These are phyloP conservation scores for Rhinichthys osculus DNA, from an alignment of 2,797 vertebrate genomes.

Conservation along the genomic window DNA sequence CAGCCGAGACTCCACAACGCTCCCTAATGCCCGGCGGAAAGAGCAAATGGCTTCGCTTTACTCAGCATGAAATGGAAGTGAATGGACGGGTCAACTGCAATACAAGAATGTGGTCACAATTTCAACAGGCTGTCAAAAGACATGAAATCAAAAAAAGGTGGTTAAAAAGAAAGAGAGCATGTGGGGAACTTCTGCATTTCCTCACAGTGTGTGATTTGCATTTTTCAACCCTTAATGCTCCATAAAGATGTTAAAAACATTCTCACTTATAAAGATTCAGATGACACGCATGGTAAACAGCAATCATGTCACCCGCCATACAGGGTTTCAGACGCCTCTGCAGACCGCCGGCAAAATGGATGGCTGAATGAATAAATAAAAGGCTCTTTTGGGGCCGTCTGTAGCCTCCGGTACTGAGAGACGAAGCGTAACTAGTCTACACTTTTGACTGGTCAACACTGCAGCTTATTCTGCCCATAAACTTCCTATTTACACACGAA, in stretches of 20 bases:
- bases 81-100: slow-evolving; percentile 41
- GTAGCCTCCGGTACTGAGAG: slow-evolving; percentile 17
- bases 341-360: not conserved
- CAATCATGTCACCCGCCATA: slow-evolving; percentile 65
- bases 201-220: slow-evolving; percentile 17
- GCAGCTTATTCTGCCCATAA: not conserved
- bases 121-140: slow-evolving; percentile 43
- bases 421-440: not conserved
- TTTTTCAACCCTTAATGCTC: slow-evolving; percentile 29
- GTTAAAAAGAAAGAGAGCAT: not conserved
- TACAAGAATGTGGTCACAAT: slow-evolving; percentile 37
- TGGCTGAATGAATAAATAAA: slow-evolving; percentile 6
- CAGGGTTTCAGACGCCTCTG: not conserved
- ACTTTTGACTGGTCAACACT: not conserved
- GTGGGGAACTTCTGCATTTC: slow-evolving; percentile 1
- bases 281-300: slow-evolving; percentile 62
- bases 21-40: slow-evolving; percentile 23
- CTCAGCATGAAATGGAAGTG: slow-evolving; percentile 46
- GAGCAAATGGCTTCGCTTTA: slow-evolving; percentile 42
- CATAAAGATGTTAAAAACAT: slow-evolving; percentile 42
- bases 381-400: slow-evolving; percentile 6
- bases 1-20: not conserved
- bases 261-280: slow-evolving; percentile 40
- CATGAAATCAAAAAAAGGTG: slow-evolving; percentile 23
- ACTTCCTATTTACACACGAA: not conserved